Evolutionary conservation across 2,113 vertebrate species (phyloP).

Genomic region (Trinectes maculatus): DNA sequence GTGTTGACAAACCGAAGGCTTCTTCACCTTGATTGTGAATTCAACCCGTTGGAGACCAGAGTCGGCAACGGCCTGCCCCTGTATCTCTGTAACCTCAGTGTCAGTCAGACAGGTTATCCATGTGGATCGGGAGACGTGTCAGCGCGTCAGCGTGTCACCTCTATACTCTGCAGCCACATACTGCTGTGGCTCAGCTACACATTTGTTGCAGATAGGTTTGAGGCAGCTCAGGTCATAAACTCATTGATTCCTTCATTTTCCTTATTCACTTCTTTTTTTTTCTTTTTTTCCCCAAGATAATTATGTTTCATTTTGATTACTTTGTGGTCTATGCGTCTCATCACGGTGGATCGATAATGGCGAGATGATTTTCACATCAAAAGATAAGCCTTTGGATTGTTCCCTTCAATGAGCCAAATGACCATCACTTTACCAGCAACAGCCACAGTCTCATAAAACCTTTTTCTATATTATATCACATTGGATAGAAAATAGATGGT

Average conservation of each 20-base stretch:
- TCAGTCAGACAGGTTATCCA: constrained; percentile 49
- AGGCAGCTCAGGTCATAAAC: background rate
- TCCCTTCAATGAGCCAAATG: constrained; percentile 5
- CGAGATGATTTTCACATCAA: background rate
- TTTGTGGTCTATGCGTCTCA: background rate
- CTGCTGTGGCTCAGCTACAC: constrained; percentile 25
- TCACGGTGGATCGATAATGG: background rate
- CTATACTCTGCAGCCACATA: constrained; percentile 32
- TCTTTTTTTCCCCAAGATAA: background rate
- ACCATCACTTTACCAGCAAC: background rate
- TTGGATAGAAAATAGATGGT: background rate
- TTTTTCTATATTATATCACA: background rate
- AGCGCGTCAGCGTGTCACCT: constrained; percentile 46
- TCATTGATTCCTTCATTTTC: background rate
- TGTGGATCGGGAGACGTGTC: constrained; percentile 53
- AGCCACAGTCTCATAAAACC: background rate
- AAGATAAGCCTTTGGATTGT: background rate
- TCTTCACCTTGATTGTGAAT: constrained; percentile 20
- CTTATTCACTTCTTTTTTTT: background rate
- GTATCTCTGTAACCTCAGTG: constrained; percentile 35
- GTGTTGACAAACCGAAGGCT: constrained; percentile 25
- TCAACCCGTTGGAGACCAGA: constrained; percentile 18
- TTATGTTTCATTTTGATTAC: background rate
- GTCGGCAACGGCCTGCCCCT: constrained; percentile 20
- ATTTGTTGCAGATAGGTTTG: constrained; percentile 2